Evolutionary conservation across 2,797 vertebrate species (phyloP), one percentile per base, ranked within the genome.

Genomic region (Bradypodion pumilum): DNA sequence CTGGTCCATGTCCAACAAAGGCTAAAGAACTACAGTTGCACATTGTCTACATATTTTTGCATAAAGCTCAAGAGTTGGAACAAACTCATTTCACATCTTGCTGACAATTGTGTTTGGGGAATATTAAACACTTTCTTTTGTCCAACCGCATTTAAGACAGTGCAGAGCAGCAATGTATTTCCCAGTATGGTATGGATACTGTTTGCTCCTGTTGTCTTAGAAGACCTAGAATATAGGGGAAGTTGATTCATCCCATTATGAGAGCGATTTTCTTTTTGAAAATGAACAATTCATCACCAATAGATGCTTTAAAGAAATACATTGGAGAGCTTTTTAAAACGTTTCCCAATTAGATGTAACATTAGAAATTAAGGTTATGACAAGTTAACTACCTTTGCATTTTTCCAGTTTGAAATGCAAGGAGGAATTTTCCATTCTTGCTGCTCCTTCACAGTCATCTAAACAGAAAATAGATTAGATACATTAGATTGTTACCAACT

Each of bases 351-450:
- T 90, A 49, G 29, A 42, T 75, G 35, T 32, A 92, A 88, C 8
- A 70, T 63, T 65, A 89, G 42, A 91, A 74, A 70, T n/a, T 78
- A 12, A 89, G 60, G 85, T 89, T 86, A 84, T 62, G 35, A 80
- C 37, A 88, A 88, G 12, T 88, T 88, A 91, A 88, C 95, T 96
- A 99, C 98, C 97, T 99, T 99, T 63, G 98, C 98, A 86, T 99
- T 99, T 94, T 99, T 99, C 98, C 98, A 99, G 95, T 99, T 99
- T 91, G 99, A 99, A 94, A 99, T 99, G 92, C 99, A 99, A 0
- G 98, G 99, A 91, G 98, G 99, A 93, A 99, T 99, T 95, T 99
- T 99, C 99, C 99, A 99, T 84, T 99, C 99, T 85, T 99, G 98
- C 84, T 99, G 98, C 92, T 99, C 98, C 86, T 99, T 99, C 60